Evolutionary conservation across 2,113 vertebrate genomes (phyloP), one percentile per base, ranked within the genome.

Genomic region (Hydrochoerus hydrochaeris): DNA sequence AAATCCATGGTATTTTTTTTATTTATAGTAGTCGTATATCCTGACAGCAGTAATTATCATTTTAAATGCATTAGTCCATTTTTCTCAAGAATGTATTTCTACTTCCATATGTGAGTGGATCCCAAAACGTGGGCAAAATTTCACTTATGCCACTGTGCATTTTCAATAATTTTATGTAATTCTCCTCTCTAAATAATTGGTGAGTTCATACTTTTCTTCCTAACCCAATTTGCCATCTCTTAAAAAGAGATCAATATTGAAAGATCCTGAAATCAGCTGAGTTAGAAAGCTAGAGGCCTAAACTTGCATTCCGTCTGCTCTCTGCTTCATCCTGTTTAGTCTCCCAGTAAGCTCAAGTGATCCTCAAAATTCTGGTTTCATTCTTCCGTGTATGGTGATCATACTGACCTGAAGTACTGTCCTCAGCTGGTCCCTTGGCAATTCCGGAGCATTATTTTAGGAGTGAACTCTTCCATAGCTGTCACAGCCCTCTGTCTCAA

Each of bases 21-120:
- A 14, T 77, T 88, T 85, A 60, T 0, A 13, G 41, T 57, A 84
- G 38, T 63, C 46, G 5, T 46, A 65, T 58, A n/a, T 77, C 35
- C 8, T 58, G 13, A 69, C 12, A 87, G 35, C 24, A 32, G 32
- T 41, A 73, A 71, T 88, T 80, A 85, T 38, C n/a, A 69, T 90
- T 96, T 93, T 44, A 67, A 85, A 92, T 82, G 73, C 1, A 60
- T 85, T 88, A 60, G 78, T 88, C 54, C 57, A 30, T 49, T 95
- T 92, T 85, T n/a, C 52, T 80, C 7, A 32, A 86, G 46, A 77
- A 44, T 67, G 28, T 93, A 41, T 69, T 94, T 88, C 30, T 58
- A 85, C 41, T 86, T 67, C 57, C 49, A 77, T 17, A 7, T 12
- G 2, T 63, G 63, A 87, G 6, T 57, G 73, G 85, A n/a, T 63